Conservation (phyloP, 2,113 vertebrate species). For the Dicerorhinus sumatrensis region DNA sequence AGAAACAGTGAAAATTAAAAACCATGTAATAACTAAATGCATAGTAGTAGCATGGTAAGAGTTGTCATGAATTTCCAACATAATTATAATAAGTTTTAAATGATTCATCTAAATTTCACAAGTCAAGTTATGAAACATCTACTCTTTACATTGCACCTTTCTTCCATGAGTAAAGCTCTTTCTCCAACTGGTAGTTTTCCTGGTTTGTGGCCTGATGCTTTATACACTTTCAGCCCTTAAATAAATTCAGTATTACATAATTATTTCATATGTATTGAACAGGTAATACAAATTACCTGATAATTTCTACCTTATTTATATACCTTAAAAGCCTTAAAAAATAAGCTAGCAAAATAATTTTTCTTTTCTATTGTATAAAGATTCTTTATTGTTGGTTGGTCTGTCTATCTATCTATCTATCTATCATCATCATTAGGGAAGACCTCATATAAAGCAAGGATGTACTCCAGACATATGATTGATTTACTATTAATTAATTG, state of each 20-base stretch:
- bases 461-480: neutral
- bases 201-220: conserved; percentile 62
- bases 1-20: conserved; percentile 44
- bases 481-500: neutral
- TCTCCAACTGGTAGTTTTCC: conserved; percentile 71
- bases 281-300: conserved; percentile 34
- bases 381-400: conserved; percentile 3
- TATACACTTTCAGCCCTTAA: conserved; percentile 82
- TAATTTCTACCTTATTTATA: conserved; percentile 46
- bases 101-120: conserved; percentile 45
- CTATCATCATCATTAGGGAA: neutral
- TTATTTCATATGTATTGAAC: conserved; percentile 70
- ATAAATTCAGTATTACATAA: conserved; percentile 80
- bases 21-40: conserved; percentile 39
- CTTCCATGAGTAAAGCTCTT: conserved; percentile 53
- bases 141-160: conserved; percentile 76
- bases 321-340: conserved; percentile 36
- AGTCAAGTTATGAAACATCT: neutral
- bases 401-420: neutral
- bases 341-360: conserved; percentile 17
- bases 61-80: conserved; percentile 23
- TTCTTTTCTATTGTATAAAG: neutral
- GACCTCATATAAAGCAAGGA: neutral
- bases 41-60: neutral
- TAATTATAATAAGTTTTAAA: conserved; percentile 38